Percentiles rank a stretch among this genome's conserved stretches.
These are phyloP conservation scores for Pachyuromys duprasi DNA, from an alignment of 2,797 vertebrate species.

Conservation along the genomic window DNA sequence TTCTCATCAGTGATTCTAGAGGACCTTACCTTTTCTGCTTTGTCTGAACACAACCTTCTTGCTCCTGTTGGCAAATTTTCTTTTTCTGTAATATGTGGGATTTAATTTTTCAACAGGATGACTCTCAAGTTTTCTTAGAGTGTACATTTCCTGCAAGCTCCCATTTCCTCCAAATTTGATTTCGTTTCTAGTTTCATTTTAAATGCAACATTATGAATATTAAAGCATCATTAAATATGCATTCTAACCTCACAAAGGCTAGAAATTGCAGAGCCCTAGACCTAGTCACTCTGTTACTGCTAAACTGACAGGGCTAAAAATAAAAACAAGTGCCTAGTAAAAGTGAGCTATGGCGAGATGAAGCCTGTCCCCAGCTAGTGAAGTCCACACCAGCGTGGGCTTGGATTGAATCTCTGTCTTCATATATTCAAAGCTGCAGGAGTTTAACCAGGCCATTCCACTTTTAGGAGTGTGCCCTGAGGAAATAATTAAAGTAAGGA, in stretches of 20 bases:
- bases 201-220: slow-evolving; percentile 53
- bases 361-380: neutral
- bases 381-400: neutral
- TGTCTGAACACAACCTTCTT: neutral
- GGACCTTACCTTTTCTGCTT: neutral
- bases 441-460: slow-evolving; percentile 29
- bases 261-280: neutral
- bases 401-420: neutral
- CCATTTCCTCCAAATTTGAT: slow-evolving; percentile 67
- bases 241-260: slow-evolving; percentile 45
- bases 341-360: neutral
- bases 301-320: slow-evolving; percentile 54
- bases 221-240: slow-evolving; percentile 40
- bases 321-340: slow-evolving; percentile 40
- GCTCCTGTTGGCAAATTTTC: neutral
- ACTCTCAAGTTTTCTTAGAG: slow-evolving; percentile 51
- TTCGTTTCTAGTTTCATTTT: slow-evolving; percentile 64
- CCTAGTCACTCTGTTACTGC: neutral
- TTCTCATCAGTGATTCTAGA: neutral
- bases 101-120: slow-evolving; percentile 30
- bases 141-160: neutral
- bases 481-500: slow-evolving; percentile 54
- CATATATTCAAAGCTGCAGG: slow-evolving; percentile 9
- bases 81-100: slow-evolving; percentile 32
- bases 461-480: slow-evolving; percentile 24